These are phyloP conservation scores for Parazoanthus swiftii DNA, from an alignment of 92 coral and sea anemone species.

Conservation along the genomic window DNA sequence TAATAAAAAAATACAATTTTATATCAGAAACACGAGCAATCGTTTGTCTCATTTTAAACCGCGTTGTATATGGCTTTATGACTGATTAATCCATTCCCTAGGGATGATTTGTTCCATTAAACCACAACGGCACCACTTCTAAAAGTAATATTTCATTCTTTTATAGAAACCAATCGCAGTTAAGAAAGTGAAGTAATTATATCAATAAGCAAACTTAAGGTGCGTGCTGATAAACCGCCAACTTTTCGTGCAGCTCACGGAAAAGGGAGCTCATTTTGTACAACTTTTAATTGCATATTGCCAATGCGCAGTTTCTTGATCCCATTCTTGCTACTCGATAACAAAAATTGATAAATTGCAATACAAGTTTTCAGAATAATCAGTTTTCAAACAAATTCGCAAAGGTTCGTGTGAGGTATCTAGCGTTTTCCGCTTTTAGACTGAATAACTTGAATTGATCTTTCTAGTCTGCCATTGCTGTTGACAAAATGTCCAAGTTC, in stretches of 20 bases:
- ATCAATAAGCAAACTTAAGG: neutral
- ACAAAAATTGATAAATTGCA: neutral
- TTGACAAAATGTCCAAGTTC: neutral
- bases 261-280: neutral
- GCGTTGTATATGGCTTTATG: neutral
- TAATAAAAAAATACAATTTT: slow-evolving; percentile 1
- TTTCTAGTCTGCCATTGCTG: neutral
- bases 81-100: neutral
- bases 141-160: neutral
- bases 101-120: neutral
- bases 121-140: neutral
- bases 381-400: neutral
- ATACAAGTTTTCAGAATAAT: neutral
- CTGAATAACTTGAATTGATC: neutral
- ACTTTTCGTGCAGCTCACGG: neutral
- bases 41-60: slow-evolving; percentile 3
- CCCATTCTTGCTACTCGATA: neutral
- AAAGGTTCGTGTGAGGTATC: neutral
- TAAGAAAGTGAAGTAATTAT: neutral
- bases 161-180: neutral
- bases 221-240: neutral
- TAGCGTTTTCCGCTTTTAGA: neutral
- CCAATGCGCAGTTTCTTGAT: neutral
- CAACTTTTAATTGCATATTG: neutral
- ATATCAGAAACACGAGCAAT: neutral